Base-by-base conservation (phyloP, 1,140 invertebrate genomes). In the Leguminivora glycinivorella region DNA sequence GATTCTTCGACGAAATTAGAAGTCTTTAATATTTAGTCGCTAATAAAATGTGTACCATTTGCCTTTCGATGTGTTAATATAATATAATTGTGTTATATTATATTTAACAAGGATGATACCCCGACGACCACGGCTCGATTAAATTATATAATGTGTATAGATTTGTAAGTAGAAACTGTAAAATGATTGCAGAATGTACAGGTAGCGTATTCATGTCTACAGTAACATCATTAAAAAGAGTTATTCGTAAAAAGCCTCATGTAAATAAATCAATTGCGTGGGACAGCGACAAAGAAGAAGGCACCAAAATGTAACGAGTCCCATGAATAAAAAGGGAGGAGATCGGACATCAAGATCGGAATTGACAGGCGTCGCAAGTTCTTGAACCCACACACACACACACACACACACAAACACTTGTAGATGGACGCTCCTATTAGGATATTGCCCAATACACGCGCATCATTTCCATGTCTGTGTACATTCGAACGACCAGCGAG, bases 101-200 rank as follows among this genome's bases (percentile, higher is more conserved):
- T 52, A 52, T 52, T 52, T 52, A 52, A 52, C 47, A 63, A 63
- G 25, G 58, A 63, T 25, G 58, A 63, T 63, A 63, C 25, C 70
- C 71, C 73, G 73, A 71, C 56, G 70, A 74, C 73, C 71, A 67
- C 56, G 73, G 73, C 73, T 72, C 47, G 68, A 25, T 38, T 43
- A 47, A 63, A 63, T 4, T 63, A 31, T 29, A 26, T 63, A 2
- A 31, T 63, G 17, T 31, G 58, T 63, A 63, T 63, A 63, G 58
- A 22, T 52, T 22, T 63, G n/a, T 63, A 63, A 63, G 58, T 63
- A 63, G 58, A 31, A 24, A 63, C 26, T 63, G 26, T 63, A 63
- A 63, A 63, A 63, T 29, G 26, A 17, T 31, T 63, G 12, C 58
- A n/a, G 25, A 63, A 31, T 63, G 58, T 63, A 34, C 58, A 63